These are phyloP conservation scores for Syrphus vitripennis DNA, from an alignment of 2,888 invertebrate genomes.

Conservation along the genomic window DNA sequence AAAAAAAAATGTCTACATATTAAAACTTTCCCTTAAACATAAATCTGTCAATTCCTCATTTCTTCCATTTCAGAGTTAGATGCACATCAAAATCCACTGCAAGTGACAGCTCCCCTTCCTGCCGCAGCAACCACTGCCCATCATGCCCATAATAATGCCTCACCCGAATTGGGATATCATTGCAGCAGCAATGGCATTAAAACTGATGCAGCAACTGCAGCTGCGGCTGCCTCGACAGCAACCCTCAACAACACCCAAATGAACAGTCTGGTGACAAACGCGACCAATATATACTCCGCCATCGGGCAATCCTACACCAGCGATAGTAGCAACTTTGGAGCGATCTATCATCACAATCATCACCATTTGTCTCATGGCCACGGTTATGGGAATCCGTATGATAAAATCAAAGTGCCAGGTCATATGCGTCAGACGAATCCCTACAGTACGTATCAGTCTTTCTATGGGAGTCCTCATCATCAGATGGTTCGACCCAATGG, in stretches of 20 bases:
- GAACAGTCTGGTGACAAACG: constrained; percentile 71
- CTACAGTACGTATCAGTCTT: constrained; percentile 80
- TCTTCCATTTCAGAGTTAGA: constrained; percentile 73
- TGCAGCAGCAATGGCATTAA: constrained; percentile 58
- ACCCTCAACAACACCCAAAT: constrained; percentile 67
- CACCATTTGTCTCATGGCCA: constrained; percentile 75
- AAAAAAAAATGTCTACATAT: no score
- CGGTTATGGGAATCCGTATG: constrained; percentile 79
- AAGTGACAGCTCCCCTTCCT: constrained; percentile 40
- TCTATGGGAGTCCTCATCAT: constrained; percentile 77
- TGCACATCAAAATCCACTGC: constrained; percentile 74
- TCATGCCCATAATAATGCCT: constrained; percentile 78
- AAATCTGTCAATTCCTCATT: constrained; percentile 62
- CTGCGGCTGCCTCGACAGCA: constrained; percentile 55
- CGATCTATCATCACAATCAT: constrained; percentile 80
- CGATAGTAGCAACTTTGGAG: constrained; percentile 80
- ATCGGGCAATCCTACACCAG: constrained; percentile 79
- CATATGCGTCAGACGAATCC: constrained; percentile 74
- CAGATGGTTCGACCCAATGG: constrained; percentile 79
- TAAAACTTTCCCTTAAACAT: constrained; percentile 30
- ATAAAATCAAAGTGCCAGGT: constrained; percentile 79
- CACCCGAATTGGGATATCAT: constrained; percentile 76
- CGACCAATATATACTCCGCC: constrained; percentile 78
- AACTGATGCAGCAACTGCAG: constrained; percentile 56
- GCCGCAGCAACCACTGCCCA: constrained; percentile 74